These are phyloP conservation scores for Pemphredon lugubris DNA, from an alignment of 2,888 invertebrate species.

Conservation along the genomic window DNA sequence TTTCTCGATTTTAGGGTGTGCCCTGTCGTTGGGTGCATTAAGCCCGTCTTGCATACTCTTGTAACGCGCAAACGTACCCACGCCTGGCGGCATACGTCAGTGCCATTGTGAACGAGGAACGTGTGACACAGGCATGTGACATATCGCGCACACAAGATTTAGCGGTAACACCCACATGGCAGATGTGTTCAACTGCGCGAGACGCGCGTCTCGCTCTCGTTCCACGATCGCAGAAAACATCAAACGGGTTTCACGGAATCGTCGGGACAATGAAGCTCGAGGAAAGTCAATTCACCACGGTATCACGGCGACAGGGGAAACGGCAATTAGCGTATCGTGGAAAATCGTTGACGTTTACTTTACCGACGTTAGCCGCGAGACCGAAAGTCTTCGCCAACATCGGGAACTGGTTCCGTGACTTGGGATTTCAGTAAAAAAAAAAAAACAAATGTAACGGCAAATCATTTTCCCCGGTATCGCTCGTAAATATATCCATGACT, in stretches of 20 bases:
- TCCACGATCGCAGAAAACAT: slow-evolving; percentile 31
- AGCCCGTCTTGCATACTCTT: slow-evolving; percentile 40
- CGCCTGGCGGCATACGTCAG: slow-evolving; percentile 44
- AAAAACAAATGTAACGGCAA: no score
- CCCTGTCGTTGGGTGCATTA: slow-evolving; percentile 53
- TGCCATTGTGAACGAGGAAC: slow-evolving; percentile 66
- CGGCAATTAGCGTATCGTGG: slow-evolving; percentile 11
- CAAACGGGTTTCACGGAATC: slow-evolving; percentile 35
- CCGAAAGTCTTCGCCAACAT: not conserved
- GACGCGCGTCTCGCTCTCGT: slow-evolving; percentile 38
- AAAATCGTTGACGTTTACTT: not conserved
- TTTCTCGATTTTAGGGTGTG: slow-evolving; percentile 67
- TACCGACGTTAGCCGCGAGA: slow-evolving; percentile 6
- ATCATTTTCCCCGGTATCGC: no score
- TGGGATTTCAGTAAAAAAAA: no score
- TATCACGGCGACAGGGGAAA: slow-evolving; percentile 1
- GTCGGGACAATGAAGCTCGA: slow-evolving; percentile 23
- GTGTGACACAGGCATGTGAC: slow-evolving; percentile 69
- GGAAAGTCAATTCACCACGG: slow-evolving; percentile 39
- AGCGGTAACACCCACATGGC: slow-evolving; percentile 66
- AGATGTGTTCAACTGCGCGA: slow-evolving; percentile 69
- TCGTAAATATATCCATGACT: no score
- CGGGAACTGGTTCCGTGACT: slow-evolving; percentile 6
- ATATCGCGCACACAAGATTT: slow-evolving; percentile 62
- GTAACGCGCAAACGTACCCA: slow-evolving; percentile 48